Base-by-base conservation (phyloP, 2,888 invertebrate species). In the Protodeltote pygarga region DNA sequence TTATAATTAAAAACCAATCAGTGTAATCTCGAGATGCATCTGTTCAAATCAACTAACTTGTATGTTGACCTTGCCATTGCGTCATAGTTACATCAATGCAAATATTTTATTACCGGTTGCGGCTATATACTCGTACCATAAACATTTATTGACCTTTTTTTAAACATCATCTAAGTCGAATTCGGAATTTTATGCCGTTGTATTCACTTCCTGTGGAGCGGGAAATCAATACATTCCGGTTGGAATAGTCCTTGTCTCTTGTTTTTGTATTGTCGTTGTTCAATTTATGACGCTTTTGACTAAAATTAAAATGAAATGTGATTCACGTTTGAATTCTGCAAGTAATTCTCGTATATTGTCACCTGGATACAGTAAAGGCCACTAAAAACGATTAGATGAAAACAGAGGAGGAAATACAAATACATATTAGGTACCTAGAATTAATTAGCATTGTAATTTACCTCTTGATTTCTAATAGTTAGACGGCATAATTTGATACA, bases 111-210 rank as follows among this genome's bases (percentile, higher is more conserved):
- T 32, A 47, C 60, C 46, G 44, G 42, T 48, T 27, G 40, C 38
- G 23, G 23, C 50, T 16, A 14, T 47, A 40, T 38, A 25, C 41
- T 24, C 16, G 20, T 31, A 37, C 29, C 29, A 58, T 60, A 47
- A 46, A 65, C 53, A 60, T 53, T 61, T 48, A 61, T 44, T 42
- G 28, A n/a, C 41, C 20, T 46, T 29, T 35, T 51, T 44, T 53
- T 19, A 47, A 62, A 62, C 40, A 37, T 23, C 35, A 29, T 11
- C 19, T n/a, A 20, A 41, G 14, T 28, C 10, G 14, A 33, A 38
- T 47, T 39, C 21, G 11, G 20, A 35, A 17, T 48, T 34, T 16
- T 20, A 19, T 34, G 33, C 25, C 15, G 9, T 40, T 17, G 3
- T 33, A 40, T 29, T 6, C 16, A 23, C 6, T 41, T 54, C 48